phyloP scores from a whole-genome alignment of 2,888 invertebrate genomes.

The Mythimna loreyi region DNA sequence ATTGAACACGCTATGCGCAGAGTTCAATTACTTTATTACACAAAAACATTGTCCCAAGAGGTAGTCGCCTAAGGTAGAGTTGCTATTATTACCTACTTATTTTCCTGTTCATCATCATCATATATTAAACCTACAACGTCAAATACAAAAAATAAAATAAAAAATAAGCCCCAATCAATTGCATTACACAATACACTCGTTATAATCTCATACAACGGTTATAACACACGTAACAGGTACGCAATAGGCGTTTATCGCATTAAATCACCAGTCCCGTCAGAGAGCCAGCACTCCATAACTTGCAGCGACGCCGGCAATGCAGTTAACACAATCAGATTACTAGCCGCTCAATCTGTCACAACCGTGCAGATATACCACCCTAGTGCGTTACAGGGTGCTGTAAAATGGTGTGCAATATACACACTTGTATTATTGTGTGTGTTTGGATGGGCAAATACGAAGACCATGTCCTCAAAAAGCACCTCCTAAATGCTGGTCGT shows the following conservation, averaged over 20 bases:
- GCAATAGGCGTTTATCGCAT: constrained; percentile 4
- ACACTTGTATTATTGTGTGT: neutral
- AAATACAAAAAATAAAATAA: neutral
- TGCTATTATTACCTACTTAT: too few species aligned
- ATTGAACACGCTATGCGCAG: too few species aligned
- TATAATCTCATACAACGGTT: too few species aligned
- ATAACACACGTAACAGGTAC: neutral
- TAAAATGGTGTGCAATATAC: neutral
- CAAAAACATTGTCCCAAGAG: too few species aligned
- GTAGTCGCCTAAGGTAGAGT: too few species aligned
- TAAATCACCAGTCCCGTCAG: constrained; percentile 9
- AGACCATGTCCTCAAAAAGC: too few species aligned
- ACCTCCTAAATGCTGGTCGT: too few species aligned
- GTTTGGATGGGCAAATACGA: too few species aligned
- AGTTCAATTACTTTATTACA: too few species aligned
- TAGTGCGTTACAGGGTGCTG: constrained; percentile 26
- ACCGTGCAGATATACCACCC: constrained; percentile 14
- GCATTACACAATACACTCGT: neutral
- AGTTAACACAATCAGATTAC: constrained; percentile 58
- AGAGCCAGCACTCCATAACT: constrained; percentile 17
- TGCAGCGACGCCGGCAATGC: constrained; percentile 39
- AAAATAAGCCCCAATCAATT: neutral
- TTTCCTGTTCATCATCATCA: too few species aligned
- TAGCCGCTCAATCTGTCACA: constrained; percentile 50
- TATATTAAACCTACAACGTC: too few species aligned